Evolutionary conservation across 2,888 invertebrate species (phyloP), one percentile per base, ranked within the genome.

Genomic region (Noctuana brunneofusca): DNA sequence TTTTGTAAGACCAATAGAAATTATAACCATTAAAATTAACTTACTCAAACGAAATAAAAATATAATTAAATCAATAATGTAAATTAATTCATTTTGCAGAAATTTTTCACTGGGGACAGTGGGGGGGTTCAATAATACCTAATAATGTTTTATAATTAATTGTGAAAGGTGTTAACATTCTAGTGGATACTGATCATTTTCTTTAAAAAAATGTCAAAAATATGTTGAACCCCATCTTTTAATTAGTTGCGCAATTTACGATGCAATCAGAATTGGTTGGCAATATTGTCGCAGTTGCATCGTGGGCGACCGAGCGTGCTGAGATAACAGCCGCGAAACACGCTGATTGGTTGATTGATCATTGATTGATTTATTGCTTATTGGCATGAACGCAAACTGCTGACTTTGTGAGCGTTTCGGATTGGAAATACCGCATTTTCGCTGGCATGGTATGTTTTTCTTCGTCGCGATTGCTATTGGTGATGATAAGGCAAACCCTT

Each of bases 331-430:
- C 27, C 62, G 55, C 55, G 49, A 38, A 49, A 55, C 48, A 62
- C 38, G 62, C 49, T 55, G 62, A 62, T 62, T 62, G 62, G 62
- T 49, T 62, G 62, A 62, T 62, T 55, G 55, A 62, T 62, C 54
- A 55, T 38, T 55, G 60, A 60, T 55, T 60, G 60, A 60, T 60
- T 60, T 60, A 60, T 60, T 60, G 53, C 53, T 60, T 27, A 60
- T 60, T 55, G 60, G 54, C 60, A 60, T 60, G 60, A 54, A 54
- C 48, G 54, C 60, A 55, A 54, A 54, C 53, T 54, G 59, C 16
- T 54, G 32, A 60, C 60, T 60, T n/a, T 60, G 48, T 32, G 54
- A 54, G 54, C 54, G 24, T 48, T 60, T 54, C 27, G 22, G 38
- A 54, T 60, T 48, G 16, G 24, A 24, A 4, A 48, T 54, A 35